A percentile compares a stretch with the other conserved stretches of the same genome.
Evolutionary conservation across 2,113 vertebrate species (phyloP).

Genomic region (Xiphophorus maculatus): DNA sequence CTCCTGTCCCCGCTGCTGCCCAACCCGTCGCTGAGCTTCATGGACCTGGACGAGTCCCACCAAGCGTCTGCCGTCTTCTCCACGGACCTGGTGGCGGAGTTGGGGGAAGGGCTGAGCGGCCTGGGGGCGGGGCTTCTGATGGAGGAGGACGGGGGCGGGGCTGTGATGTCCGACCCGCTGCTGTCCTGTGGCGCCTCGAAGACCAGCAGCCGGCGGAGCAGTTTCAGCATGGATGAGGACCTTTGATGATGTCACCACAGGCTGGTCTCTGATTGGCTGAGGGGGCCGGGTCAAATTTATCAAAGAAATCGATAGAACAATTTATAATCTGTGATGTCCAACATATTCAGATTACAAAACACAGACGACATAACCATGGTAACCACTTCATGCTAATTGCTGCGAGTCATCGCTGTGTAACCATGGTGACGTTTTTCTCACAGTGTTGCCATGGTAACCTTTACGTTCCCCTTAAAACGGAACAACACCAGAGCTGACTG

Average conservation of each 20-base stretch:
- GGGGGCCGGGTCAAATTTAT: neutral
- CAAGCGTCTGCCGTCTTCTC: conserved; percentile 65
- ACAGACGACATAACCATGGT: conserved; percentile 9
- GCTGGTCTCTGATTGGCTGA: neutral
- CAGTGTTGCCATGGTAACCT: neutral
- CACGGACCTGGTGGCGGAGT: conserved; percentile 65
- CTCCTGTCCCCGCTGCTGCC: conserved; percentile 45
- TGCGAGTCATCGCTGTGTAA: neutral
- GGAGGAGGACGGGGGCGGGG: conserved; percentile 79
- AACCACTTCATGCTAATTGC: neutral
- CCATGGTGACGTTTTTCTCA: neutral
- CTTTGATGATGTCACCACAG: conserved; percentile 37
- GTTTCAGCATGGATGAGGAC: conserved; percentile 91
- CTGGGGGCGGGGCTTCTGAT: conserved; percentile 83
- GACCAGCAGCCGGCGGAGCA: conserved; percentile 86
- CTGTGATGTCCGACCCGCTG: conserved; percentile 81
- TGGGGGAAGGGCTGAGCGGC: conserved; percentile 57
- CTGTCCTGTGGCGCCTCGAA: conserved; percentile 87
- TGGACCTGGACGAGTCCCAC: conserved; percentile 80
- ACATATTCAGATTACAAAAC: neutral
- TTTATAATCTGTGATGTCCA: conserved; percentile 18
- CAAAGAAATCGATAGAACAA: neutral
- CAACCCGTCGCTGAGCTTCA: conserved; percentile 73
- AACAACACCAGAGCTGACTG: neutral
- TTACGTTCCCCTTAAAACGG: neutral